Base-by-base conservation (phyloP, 2,888 invertebrate species). In the Nomada ruficornis region DNA sequence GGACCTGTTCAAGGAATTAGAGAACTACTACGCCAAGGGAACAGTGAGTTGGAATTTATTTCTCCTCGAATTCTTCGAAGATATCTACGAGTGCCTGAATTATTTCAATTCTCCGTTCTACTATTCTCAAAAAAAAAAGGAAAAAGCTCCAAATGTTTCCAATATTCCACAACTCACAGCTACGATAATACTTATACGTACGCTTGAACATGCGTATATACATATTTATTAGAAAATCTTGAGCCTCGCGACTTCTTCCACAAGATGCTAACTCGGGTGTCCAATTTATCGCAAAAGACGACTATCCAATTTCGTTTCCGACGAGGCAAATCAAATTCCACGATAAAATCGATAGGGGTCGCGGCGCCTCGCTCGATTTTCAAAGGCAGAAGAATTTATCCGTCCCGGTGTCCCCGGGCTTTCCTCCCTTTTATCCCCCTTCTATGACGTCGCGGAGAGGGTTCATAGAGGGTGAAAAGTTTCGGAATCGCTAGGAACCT, bases 1-100 rank as follows among this genome's bases (percentile, higher is more conserved):
- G 84, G 97, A 98, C 93, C 96, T 99, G 82, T 99, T 98, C 94
- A 96, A 96, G 85, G 97, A 98, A 92, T 95, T 99, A 88, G 98
- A 98, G 94, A 96, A 96, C 92, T 99, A 99, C 94, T 99, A 98
- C 94, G 95, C 96, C 18, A 96, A 96, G 79, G 98, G 98, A 62
- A 92, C 91, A 84, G 94, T 94, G 76, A 93, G 93, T 88, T 59
- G 59, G 57, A 62, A 3, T 13, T 11, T 20, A 7, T 9, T 36
- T n/a, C 10, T 13, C 2, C 1, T 13, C 23, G 2, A 59, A 11
- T 15, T 20, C 20, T 9, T 54, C 10, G 54, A 54, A 7, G 36
- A 36, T 36, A 36, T 36, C 36, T 0, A 36, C 36, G 36, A 36
- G 36, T 36, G 7, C 36, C 36, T 36, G 36, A 36, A 36, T 36